Percentiles rank a stretch among this genome's conserved stretches.
Evolutionary conservation across 2,888 invertebrate species (phyloP).

Genomic region (Athetis lepigone): DNA sequence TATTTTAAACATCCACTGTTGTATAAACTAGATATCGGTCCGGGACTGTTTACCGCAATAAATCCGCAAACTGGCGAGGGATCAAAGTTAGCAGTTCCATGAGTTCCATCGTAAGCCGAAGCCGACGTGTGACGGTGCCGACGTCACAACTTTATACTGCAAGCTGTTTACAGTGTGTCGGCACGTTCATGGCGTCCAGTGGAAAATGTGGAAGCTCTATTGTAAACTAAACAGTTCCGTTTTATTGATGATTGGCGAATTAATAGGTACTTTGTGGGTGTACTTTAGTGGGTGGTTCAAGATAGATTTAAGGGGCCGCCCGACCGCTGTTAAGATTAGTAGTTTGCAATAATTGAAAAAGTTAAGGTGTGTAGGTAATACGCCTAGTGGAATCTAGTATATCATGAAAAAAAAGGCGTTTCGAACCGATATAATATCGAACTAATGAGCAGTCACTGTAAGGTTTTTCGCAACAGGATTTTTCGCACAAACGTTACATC

Average conservation of each 20-base stretch:
- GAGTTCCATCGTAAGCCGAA: conserved; percentile 10
- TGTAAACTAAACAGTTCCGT: neutral
- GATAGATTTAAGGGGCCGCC: neutral
- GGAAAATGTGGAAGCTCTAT: conserved; percentile 1
- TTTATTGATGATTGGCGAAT: neutral
- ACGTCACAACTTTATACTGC: conserved; percentile 16
- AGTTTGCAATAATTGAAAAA: neutral
- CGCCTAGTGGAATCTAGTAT: no score
- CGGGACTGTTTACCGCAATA: conserved; percentile 41
- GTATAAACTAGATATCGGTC: conserved; percentile 6
- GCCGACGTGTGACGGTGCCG: neutral
- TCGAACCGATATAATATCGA: no score
- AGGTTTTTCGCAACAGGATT: no score
- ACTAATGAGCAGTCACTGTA: no score
- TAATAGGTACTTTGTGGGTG: neutral
- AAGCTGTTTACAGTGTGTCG: conserved; percentile 19
- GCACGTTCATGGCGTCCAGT: neutral
- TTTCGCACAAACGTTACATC: no score
- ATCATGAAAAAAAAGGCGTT: no score
- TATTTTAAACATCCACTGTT: conserved; percentile 6
- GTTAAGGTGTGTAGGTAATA: no score
- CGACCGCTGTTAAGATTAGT: no score
- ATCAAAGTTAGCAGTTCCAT: conserved; percentile 43
- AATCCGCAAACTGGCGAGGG: conserved; percentile 22
- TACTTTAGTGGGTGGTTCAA: neutral